A percentile compares a stretch with the other conserved stretches of the same genome.
phyloP scores from a whole-genome alignment of 2,113 vertebrate genomes.

The Pteropus alecto region DNA sequence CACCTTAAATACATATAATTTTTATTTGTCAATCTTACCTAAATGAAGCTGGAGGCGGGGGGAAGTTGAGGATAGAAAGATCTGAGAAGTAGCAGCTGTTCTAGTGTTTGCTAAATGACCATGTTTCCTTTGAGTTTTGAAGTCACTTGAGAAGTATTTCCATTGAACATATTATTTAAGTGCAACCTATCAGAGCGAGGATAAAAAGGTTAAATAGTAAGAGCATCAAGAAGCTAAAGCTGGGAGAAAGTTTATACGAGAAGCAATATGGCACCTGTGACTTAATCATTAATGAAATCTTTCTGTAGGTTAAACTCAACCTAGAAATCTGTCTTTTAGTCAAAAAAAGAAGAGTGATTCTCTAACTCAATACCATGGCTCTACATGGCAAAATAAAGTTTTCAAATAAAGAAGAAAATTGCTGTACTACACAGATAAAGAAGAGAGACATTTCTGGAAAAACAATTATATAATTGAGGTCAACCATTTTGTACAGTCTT shows the following conservation, averaged over 20 bases:
- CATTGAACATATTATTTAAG: neutral
- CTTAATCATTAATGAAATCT: neutral
- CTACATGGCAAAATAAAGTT: neutral
- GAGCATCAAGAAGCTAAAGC: neutral
- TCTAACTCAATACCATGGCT: neutral
- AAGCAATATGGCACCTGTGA: neutral
- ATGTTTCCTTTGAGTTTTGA: neutral
- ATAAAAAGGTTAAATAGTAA: neutral
- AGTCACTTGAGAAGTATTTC: neutral
- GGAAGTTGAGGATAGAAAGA: neutral
- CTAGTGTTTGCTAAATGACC: neutral
- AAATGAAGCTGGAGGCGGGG: neutral
- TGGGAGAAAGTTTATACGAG: neutral
- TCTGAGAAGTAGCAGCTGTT: neutral
- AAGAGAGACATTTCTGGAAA: neutral
- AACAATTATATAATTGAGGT: neutral
- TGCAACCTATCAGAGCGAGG: neutral
- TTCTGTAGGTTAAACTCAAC: neutral
- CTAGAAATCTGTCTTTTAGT: neutral
- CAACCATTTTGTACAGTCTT: neutral
- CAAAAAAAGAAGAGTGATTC: neutral
- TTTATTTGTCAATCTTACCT: neutral
- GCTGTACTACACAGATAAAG: neutral
- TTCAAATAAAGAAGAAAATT: neutral
- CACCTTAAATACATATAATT: neutral